Base-by-base conservation (phyloP, 2,113 vertebrate species). In the Pelobates fuscus region DNA sequence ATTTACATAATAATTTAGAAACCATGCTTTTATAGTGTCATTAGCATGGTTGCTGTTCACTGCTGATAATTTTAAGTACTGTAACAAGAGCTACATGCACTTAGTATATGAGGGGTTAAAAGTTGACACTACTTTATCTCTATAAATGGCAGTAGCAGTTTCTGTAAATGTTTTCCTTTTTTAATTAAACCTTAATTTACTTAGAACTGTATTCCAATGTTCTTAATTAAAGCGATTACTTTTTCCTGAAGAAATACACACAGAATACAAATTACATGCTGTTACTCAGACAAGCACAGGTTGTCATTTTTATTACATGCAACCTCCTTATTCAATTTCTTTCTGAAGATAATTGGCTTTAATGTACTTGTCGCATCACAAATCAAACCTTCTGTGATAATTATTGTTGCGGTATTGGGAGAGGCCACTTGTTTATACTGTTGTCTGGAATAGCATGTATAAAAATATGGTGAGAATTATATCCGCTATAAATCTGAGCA, bases 181-280 rank as follows among this genome's bases (percentile, higher is more conserved):
- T 67, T 76, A 76, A 67, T 76, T 60, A 67, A 76, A 76, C 55
- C 64, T 29, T 76, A 76, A 76, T 76, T 60, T 76, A 67, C 64
- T 67, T 67, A 46, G 63, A 67, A 60, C 72, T 67, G 63, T 67
- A 67, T 76, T 76, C 54, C 37, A 76, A 61, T 67, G 64, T 76
- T 67, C 55, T 67, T 76, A 76, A 76, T 76, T 67, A 67, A 67
- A 76, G 72, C 29, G 41, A 66, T 74, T 74, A 41, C 49, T 66
- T 74, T 74, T 74, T 74, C 49, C 52, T 65, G 18, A 58, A 58
- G 62, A 66, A 58, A 58, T 74, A 46, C 52, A 44, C 27, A 20
- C n/a, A 10, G 46, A 74, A 74, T 74, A 74, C 71, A 74, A 74
- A 74, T 74, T 74, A 54, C 62, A 52, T 61, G 59, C 24, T 57